A percentile compares a stretch with the other conserved stretches of the same genome.
Evolutionary conservation across 2,797 vertebrate genomes (phyloP).

Genomic region (Lepilemur septentrionalis): DNA sequence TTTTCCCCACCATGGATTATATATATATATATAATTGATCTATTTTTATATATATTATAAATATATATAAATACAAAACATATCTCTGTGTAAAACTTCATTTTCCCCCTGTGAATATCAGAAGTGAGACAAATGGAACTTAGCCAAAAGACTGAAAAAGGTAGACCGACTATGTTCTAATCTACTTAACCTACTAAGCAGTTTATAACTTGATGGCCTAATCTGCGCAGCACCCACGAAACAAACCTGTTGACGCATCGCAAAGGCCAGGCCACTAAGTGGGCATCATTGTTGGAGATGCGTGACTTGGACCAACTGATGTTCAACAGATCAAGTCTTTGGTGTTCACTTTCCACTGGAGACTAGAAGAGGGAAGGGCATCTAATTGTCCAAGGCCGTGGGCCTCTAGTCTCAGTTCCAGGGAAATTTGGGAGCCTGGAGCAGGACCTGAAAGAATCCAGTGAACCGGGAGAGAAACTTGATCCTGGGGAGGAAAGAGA

Average conservation of each 20-base stretch:
- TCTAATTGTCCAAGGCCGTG: rapidly evolving
- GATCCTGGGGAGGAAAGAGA: neutral
- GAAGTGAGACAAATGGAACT: neutral
- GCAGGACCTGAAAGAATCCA: neutral
- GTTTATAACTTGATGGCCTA: neutral
- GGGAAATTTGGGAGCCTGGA: neutral
- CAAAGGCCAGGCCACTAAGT: neutral
- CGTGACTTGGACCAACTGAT: neutral
- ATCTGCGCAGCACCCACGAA: neutral
- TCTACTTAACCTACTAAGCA: neutral
- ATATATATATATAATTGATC: neutral
- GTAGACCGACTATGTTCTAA: neutral
- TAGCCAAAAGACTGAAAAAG: neutral
- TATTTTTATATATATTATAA: no score
- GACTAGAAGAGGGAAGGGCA: no score
- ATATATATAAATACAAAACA: neutral
- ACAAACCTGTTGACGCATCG: neutral
- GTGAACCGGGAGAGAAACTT: neutral
- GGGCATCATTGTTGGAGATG: no score
- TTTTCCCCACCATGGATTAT: neutral
- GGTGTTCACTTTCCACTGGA: rapidly evolving
- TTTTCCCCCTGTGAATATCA: neutral
- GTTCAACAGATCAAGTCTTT: neutral
- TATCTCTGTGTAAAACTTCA: neutral
- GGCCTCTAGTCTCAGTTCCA: neutral